Evolutionary conservation across 2,113 vertebrate species (phyloP).

Genomic region (Variabilichromis moorii): DNA sequence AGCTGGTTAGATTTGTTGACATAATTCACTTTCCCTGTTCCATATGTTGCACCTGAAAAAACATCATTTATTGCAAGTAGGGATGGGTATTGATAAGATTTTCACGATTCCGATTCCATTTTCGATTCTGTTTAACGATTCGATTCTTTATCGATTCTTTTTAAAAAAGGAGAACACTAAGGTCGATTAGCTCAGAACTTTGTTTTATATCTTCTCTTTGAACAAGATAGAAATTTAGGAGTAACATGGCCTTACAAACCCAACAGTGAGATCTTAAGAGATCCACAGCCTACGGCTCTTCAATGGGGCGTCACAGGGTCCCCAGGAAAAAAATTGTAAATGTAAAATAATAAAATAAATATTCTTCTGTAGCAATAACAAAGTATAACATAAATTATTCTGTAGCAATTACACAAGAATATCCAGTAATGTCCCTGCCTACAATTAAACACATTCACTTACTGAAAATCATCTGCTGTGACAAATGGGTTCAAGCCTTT

Average conservation of each 20-base stretch:
- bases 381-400: too few relatives aligned
- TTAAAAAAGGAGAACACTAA: background rate
- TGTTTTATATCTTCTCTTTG: background rate
- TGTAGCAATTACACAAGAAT: too few relatives aligned
- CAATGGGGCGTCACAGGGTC: too few relatives aligned
- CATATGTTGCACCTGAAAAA: background rate
- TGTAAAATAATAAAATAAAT: too few relatives aligned
- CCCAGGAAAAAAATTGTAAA: too few relatives aligned
- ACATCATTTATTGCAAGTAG: background rate
- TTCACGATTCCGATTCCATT: background rate
- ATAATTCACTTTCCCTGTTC: background rate
- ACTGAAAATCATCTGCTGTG: fast-evolving
- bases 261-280: too few relatives aligned
- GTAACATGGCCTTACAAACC: too few relatives aligned
- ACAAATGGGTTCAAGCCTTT: fast-evolving
- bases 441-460: too few relatives aligned
- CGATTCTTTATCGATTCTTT: background rate
- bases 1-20: background rate
- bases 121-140: background rate
- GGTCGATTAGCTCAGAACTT: background rate
- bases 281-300: too few relatives aligned
- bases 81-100: background rate
- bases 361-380: too few relatives aligned
- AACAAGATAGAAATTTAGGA: background rate
- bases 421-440: too few relatives aligned